phyloP scores from a whole-genome alignment of 2,888 invertebrate genomes.

The Chrysina gloriosa region DNA sequence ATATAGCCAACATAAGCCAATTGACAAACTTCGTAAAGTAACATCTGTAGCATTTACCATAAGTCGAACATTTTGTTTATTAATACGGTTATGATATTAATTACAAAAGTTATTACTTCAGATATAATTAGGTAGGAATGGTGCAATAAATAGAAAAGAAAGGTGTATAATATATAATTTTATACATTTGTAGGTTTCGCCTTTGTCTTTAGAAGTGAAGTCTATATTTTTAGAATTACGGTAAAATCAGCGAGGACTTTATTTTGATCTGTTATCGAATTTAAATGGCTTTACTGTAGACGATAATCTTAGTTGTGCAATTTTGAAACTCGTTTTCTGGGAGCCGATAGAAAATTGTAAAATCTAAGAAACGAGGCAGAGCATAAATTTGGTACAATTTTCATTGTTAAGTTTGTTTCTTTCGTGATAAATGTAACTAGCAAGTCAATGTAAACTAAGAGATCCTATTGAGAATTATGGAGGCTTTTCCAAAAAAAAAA shows the following conservation, averaged over 20 bases:
- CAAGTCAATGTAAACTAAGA: constrained; percentile 49
- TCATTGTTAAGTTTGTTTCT: constrained; percentile 54
- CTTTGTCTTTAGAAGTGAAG: neutral
- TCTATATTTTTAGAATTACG: too few relatives aligned
- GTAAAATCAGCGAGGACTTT: too few relatives aligned
- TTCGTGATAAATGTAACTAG: constrained; percentile 41
- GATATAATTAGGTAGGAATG: constrained; percentile 11
- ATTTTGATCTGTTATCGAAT: too few relatives aligned
- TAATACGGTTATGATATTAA: neutral
- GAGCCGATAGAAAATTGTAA: neutral
- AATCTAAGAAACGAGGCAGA: constrained; percentile 54
- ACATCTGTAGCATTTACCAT: too few relatives aligned
- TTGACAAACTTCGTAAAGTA: too few relatives aligned
- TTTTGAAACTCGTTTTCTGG: constrained; percentile 48
- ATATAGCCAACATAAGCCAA: too few relatives aligned
- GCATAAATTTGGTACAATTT: constrained; percentile 60
- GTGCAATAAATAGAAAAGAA: constrained; percentile 20
- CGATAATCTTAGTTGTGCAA: constrained; percentile 51
- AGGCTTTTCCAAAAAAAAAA: constrained; percentile 40
- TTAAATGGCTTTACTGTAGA: constrained; percentile 7
- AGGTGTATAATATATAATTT: neutral
- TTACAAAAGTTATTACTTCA: neutral
- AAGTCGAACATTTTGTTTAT: too few relatives aligned
- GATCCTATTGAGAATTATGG: constrained; percentile 24
- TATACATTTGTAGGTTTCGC: neutral